phyloP scores from a whole-genome alignment of 2,797 vertebrate genomes.

The Uromys caudimaculatus region DNA sequence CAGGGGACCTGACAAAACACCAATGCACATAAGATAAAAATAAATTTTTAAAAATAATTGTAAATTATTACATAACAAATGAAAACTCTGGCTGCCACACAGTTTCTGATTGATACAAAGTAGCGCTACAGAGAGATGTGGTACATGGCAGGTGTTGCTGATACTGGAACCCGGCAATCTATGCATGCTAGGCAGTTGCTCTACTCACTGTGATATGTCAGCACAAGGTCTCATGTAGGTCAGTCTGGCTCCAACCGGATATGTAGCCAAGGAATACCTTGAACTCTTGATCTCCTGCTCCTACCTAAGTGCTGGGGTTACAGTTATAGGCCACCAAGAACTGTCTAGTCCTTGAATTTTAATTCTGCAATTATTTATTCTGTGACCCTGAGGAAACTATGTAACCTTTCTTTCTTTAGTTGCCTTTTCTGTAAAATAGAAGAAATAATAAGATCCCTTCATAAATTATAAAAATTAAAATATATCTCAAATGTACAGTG shows the following conservation, averaged over 20 bases:
- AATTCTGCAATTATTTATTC: background rate
- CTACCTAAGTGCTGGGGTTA: background rate
- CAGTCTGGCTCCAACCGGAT: background rate
- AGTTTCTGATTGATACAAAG: background rate
- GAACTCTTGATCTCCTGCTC: no score
- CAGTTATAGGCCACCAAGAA: background rate
- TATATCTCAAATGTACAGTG: background rate
- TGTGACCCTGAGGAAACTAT: no score
- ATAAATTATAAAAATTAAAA: background rate
- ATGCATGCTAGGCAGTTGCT: background rate
- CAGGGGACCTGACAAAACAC: background rate
- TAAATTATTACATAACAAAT: constrained; percentile 32
- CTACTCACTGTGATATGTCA: background rate
- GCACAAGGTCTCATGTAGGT: background rate
- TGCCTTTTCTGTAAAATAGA: constrained; percentile 24
- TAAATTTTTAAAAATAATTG: background rate
- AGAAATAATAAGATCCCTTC: background rate
- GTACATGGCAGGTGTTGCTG: background rate
- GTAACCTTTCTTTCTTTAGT: constrained; percentile 33
- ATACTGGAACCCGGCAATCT: background rate
- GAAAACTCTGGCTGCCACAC: background rate
- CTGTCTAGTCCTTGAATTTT: background rate
- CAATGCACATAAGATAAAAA: background rate
- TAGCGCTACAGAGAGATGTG: background rate
- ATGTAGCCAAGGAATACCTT: background rate